These are phyloP conservation scores for Peucedramus taeniatus DNA, from an alignment of 2,113 vertebrate species.

Conservation along the genomic window DNA sequence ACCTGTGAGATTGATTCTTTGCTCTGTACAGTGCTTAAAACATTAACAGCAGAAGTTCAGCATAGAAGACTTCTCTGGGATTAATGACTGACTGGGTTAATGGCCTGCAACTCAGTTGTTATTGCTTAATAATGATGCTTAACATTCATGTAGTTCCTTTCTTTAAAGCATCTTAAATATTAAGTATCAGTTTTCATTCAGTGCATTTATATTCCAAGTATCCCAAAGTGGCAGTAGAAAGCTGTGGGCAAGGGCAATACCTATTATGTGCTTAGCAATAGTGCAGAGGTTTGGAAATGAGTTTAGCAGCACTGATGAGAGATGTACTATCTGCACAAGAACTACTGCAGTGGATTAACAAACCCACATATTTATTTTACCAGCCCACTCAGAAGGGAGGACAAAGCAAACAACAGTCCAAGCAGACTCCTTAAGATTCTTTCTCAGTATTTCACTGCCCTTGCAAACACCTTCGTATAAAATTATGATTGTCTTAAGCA, in stretches of 20 bases:
- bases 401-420: background rate
- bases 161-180: background rate
- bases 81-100: constrained; percentile 30
- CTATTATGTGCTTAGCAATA: background rate
- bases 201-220: background rate
- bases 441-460: background rate
- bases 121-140: constrained; percentile 31
- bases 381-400: background rate
- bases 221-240: constrained; percentile 30
- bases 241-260: background rate
- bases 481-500: background rate
- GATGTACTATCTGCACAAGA: background rate
- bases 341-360: background rate
- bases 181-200: constrained; percentile 17
- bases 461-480: background rate
- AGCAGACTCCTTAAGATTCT: background rate
- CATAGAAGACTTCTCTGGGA: background rate
- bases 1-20: background rate
- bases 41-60: background rate
- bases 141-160: background rate
- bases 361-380: background rate
- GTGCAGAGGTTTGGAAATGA: constrained; percentile 1
- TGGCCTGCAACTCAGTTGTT: background rate
- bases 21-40: background rate
- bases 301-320: background rate